Evolutionary conservation across 2,113 vertebrate species (phyloP).

Genomic region (Morone chrysops): DNA sequence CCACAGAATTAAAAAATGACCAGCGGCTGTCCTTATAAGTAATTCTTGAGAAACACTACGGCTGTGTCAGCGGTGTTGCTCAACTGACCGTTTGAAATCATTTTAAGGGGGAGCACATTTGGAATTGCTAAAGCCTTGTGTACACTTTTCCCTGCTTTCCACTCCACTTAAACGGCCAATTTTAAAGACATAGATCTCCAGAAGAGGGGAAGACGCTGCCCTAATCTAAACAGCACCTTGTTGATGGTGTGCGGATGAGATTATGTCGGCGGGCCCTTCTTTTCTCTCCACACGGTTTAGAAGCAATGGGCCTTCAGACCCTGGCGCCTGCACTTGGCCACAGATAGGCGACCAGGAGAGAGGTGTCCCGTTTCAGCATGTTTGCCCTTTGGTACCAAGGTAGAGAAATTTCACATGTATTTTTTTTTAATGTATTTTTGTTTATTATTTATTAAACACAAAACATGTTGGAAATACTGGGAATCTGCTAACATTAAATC

Average conservation of each 20-base stretch:
- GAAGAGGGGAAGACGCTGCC: constrained; percentile 50
- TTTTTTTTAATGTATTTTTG: not conserved
- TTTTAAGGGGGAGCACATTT: not conserved
- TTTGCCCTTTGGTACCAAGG: constrained; percentile 39
- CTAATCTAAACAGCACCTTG: constrained; percentile 83
- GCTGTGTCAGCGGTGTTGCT: too few relatives aligned
- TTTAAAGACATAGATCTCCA: constrained; percentile 68
- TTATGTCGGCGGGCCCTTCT: constrained; percentile 77
- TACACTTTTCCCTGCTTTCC: not conserved
- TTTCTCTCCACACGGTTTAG: constrained; percentile 80
- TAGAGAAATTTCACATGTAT: not conserved
- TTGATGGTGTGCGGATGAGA: constrained; percentile 85
- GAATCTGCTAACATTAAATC: not conserved
- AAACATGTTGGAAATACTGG: not conserved
- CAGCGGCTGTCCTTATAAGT: not conserved
- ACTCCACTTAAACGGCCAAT: constrained; percentile 51
- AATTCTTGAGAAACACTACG: not conserved
- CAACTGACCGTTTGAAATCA: not conserved
- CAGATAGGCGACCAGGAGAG: constrained; percentile 68
- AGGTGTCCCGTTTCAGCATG: constrained; percentile 75
- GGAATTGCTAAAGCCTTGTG: not conserved
- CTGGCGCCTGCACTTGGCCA: constrained; percentile 85
- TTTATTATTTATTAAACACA: not conserved
- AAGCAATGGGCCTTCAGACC: constrained; percentile 78
- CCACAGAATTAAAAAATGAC: not conserved